Conservation (phyloP, 2,797 vertebrate genomes). For the Potorous gilbertii region DNA sequence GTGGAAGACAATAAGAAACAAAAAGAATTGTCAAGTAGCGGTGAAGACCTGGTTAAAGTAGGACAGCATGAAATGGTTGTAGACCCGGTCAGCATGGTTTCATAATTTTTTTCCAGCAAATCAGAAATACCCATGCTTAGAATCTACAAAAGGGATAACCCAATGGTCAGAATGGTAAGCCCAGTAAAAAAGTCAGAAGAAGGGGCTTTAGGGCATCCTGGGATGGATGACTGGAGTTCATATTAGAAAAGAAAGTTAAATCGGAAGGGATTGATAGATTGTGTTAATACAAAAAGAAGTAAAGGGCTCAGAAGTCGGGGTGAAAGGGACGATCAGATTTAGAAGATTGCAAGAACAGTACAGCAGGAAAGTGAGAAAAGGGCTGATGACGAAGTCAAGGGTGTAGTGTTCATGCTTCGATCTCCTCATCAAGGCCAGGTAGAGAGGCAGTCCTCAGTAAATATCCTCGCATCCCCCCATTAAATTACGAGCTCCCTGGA, state of each 20-base stretch:
- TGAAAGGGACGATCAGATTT: neutral
- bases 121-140: neutral
- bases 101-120: neutral
- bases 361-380: neutral
- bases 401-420: neutral
- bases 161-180: neutral
- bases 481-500: neutral
- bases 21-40: neutral
- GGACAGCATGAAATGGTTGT: neutral
- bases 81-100: neutral
- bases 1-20: constrained; percentile 57
- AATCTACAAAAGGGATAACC: neutral
- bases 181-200: neutral
- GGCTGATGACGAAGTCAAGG: neutral
- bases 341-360: neutral
- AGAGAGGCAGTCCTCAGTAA: neutral
- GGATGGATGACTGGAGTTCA: neutral
- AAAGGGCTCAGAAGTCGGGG: neutral
- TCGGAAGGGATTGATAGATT: neutral
- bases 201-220: neutral
- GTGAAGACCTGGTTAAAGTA: neutral
- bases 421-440: neutral
- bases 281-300: neutral
- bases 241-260: neutral
- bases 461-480: neutral